phyloP scores from a whole-genome alignment of 2,113 vertebrate genomes.

The Pelecanoides urinatrix region DNA sequence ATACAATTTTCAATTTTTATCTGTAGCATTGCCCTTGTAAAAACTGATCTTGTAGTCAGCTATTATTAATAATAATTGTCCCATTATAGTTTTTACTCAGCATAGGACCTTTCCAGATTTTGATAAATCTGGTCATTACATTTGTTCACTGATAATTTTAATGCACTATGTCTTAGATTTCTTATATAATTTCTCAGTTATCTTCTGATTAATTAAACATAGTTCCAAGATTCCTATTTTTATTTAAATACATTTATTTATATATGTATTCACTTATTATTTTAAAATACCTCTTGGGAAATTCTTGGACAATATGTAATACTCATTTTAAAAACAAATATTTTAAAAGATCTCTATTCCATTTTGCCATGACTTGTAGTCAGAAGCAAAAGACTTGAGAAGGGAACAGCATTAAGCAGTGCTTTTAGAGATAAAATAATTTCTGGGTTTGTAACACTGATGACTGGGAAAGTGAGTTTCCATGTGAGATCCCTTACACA shows the following conservation, averaged over 20 bases:
- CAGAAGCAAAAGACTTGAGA: neutral
- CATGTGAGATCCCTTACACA: neutral
- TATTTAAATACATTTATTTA: neutral
- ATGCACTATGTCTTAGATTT: neutral
- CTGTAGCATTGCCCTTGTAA: conserved; percentile 17
- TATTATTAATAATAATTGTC: conserved; percentile 10
- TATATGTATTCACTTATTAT: neutral
- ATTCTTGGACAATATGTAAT: neutral
- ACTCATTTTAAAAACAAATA: neutral
- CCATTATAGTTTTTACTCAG: conserved; percentile 20
- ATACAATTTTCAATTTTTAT: conserved; percentile 29
- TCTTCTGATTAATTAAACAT: neutral
- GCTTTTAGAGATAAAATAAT: neutral
- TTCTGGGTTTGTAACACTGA: neutral
- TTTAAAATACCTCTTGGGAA: neutral
- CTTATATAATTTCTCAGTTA: neutral
- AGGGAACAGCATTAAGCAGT: neutral
- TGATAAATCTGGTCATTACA: conserved; percentile 40
- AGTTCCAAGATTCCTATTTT: neutral
- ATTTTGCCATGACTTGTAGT: neutral
- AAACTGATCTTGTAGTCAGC: neutral
- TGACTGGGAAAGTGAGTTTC: neutral
- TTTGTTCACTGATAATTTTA: conserved; percentile 44
- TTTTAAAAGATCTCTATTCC: neutral
- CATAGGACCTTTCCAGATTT: conserved; percentile 18